Conservation (phyloP, 2,888 invertebrate genomes). For the Nemapogon koenigi region DNA sequence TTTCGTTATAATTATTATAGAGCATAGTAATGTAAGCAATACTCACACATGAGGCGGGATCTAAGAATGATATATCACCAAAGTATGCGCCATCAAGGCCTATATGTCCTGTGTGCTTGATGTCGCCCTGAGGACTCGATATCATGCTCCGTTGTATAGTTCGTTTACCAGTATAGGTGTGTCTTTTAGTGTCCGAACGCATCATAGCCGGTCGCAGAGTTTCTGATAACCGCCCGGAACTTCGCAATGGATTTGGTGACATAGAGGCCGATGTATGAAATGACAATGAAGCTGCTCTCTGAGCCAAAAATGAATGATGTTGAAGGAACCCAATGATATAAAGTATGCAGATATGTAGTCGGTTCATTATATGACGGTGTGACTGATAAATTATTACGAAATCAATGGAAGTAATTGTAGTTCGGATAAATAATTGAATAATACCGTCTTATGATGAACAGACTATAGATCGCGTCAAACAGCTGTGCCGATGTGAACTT, state of each 20-base stretch:
- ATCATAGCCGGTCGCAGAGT: constrained; percentile 40
- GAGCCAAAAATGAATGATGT: constrained; percentile 5
- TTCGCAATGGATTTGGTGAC: constrained; percentile 38
- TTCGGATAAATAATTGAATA: too few relatives aligned
- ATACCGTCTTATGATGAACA: too few relatives aligned
- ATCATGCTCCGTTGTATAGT: constrained; percentile 91
- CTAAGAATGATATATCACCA: constrained; percentile 82
- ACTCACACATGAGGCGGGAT: constrained; percentile 48
- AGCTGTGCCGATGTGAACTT: too few relatives aligned
- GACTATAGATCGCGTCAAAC: too few relatives aligned
- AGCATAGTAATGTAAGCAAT: too few relatives aligned
- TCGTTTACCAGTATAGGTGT: constrained; percentile 62
- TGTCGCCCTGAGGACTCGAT: constrained; percentile 94
- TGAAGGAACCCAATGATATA: too few relatives aligned
- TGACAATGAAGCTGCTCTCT: constrained; percentile 8
- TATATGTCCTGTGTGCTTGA: constrained; percentile 95
- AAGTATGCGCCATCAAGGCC: constrained; percentile 97
- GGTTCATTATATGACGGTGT: too few relatives aligned
- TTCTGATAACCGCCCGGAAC: constrained; percentile 22
- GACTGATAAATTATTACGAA: too few relatives aligned
- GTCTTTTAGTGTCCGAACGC: constrained; percentile 58
- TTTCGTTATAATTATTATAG: too few relatives aligned
- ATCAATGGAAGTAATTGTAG: too few relatives aligned
- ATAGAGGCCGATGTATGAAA: constrained; percentile 24
- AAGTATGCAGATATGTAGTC: too few relatives aligned